These are phyloP conservation scores for Zygothrica quintamaculata DNA, from an alignment of 2,888 invertebrate genomes.

Conservation along the genomic window DNA sequence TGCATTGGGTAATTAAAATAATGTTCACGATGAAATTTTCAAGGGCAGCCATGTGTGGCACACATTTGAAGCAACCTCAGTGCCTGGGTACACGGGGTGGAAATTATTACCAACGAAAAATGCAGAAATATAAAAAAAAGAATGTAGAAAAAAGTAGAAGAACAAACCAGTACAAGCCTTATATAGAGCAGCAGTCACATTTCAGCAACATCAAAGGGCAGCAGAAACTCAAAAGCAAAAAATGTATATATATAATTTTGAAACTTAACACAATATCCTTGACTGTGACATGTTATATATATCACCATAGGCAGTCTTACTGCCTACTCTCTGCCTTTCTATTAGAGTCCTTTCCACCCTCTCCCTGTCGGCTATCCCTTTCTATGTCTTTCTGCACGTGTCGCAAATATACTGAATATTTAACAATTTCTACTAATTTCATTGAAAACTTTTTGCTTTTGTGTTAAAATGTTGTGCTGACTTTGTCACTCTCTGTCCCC, in stretches of 20 bases:
- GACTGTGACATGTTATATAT: conserved; percentile 39
- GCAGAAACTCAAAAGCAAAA: conserved; percentile 23
- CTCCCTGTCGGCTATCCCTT: no score
- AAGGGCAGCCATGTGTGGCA: conserved; percentile 75
- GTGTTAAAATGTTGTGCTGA: conserved; percentile 26
- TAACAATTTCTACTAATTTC: conserved; percentile 65
- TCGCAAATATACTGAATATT: conserved; percentile 51
- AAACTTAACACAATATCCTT: conserved; percentile 54
- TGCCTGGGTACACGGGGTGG: conserved; percentile 48
- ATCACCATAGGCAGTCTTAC: not conserved
- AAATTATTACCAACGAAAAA: conserved; percentile 33
- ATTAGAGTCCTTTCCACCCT: not conserved
- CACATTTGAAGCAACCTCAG: conserved; percentile 53
- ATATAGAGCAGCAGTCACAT: conserved; percentile 62
- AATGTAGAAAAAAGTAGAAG: no score
- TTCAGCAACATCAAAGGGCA: conserved; percentile 38
- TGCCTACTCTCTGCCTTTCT: not conserved
- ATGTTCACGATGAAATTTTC: conserved; percentile 70
- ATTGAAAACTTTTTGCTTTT: conserved; percentile 74
- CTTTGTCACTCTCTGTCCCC: conserved; percentile 29
- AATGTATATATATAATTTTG: conserved; percentile 7
- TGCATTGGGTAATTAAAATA: conserved; percentile 72
- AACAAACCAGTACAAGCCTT: conserved; percentile 23
- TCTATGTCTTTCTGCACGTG: conserved; percentile 11
- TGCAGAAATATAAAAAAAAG: conserved; percentile 16